These are phyloP conservation scores for Drosophila histrio DNA, from an alignment of 2,888 invertebrate species.

Conservation along the genomic window DNA sequence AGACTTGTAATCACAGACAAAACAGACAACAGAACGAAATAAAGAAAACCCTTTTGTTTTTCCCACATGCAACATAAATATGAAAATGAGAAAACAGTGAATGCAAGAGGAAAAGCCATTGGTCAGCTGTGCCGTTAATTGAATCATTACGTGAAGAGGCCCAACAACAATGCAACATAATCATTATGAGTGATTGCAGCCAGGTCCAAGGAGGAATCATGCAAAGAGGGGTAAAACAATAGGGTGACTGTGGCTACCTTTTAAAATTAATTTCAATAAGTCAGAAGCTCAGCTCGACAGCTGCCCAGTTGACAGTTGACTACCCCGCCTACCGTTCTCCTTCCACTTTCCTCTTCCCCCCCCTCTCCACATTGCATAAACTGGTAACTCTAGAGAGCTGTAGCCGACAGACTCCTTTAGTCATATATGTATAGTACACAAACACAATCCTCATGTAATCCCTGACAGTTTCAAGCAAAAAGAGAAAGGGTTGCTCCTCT, in stretches of 20 bases:
- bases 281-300: slow-evolving; percentile 52
- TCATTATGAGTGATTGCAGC: slow-evolving; percentile 73
- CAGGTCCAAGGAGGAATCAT: neutral
- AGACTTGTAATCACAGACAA: slow-evolving; percentile 47
- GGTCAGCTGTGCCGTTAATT: slow-evolving; percentile 78
- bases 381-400: slow-evolving; percentile 31
- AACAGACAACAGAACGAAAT: slow-evolving; percentile 6
- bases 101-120: slow-evolving; percentile 31
- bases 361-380: neutral
- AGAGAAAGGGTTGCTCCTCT: slow-evolving; percentile 44
- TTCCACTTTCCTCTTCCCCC: neutral
- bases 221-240: slow-evolving; percentile 51
- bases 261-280: slow-evolving; percentile 65
- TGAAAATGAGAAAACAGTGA: slow-evolving; percentile 9
- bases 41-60: slow-evolving; percentile 60
- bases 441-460: slow-evolving; percentile 62
- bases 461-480: slow-evolving; percentile 50
- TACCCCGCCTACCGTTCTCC: neutral
- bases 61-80: slow-evolving; percentile 67
- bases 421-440: no score
- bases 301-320: slow-evolving; percentile 41
- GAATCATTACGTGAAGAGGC: slow-evolving; percentile 68
- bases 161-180: slow-evolving; percentile 72
- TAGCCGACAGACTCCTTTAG: slow-evolving; percentile 51
- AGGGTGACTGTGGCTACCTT: slow-evolving; percentile 25